Conservation (phyloP, 2,113 vertebrate species). For the Rhabdornis inornatus region DNA sequence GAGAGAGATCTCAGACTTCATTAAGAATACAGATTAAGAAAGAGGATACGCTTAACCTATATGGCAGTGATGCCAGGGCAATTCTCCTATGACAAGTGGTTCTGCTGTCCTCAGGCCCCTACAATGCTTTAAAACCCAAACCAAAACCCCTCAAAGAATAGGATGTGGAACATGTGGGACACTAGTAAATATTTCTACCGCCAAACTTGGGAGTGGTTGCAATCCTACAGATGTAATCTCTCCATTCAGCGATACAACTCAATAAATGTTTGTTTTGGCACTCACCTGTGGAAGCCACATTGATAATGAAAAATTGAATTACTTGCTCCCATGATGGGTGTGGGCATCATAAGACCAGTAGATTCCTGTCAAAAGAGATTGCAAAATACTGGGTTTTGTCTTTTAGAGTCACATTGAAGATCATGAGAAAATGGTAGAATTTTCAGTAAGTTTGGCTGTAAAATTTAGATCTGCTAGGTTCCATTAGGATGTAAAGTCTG, state of each 20-base stretch:
- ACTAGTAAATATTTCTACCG: background rate
- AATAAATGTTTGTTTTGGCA: background rate
- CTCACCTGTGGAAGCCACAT: background rate
- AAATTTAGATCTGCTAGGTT: background rate
- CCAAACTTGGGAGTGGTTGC: background rate
- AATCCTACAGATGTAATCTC: background rate
- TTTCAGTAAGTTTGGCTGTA: background rate
- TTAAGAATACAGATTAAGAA: background rate
- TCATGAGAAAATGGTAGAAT: background rate
- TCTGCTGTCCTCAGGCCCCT: background rate
- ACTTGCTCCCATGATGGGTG: background rate
- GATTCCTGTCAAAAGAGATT: background rate
- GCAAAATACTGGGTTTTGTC: background rate
- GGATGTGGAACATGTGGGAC: background rate
- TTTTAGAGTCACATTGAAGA: background rate
- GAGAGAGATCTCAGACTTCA: background rate
- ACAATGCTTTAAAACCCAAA: background rate
- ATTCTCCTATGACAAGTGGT: background rate
- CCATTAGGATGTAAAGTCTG: background rate
- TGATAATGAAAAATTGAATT: background rate
- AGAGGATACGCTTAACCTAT: background rate
- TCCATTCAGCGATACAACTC: background rate
- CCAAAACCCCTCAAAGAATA: background rate
- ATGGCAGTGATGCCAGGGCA: background rate
- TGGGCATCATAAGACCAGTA: background rate